phyloP scores from a whole-genome alignment of 2,113 vertebrate species.

The Microcebus ravelobensis region DNA sequence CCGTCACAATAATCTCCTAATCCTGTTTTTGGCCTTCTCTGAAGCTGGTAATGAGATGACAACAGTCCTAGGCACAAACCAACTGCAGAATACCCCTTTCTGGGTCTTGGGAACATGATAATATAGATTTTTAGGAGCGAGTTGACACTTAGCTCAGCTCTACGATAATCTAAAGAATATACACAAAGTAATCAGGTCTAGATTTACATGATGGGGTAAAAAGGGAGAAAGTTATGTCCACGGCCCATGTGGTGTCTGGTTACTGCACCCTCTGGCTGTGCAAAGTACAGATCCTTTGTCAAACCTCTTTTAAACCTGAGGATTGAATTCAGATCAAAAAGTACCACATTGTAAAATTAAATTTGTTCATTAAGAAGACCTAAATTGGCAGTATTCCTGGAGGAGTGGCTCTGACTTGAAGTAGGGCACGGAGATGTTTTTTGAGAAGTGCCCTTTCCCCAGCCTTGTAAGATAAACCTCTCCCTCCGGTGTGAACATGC shows the following conservation, averaged over 20 bases:
- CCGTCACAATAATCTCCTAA: not conserved
- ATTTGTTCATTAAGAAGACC: not conserved
- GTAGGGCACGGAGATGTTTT: not conserved
- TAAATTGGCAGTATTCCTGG: not conserved
- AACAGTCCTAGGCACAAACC: not conserved
- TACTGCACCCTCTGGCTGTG: not conserved
- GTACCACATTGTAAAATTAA: not conserved
- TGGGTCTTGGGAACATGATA: not conserved
- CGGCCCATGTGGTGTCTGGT: not conserved
- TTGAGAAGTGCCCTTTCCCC: not conserved
- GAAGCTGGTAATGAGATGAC: not conserved
- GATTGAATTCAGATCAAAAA: conserved; percentile 8
- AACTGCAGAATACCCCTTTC: not conserved
- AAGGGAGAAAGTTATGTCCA: not conserved
- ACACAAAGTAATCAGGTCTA: not conserved
- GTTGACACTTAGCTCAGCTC: not conserved
- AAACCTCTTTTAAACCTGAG: not conserved
- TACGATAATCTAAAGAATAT: not conserved
- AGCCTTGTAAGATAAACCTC: not conserved
- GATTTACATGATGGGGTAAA: not conserved
- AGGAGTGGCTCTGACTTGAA: not conserved
- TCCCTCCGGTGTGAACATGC: accelerated
- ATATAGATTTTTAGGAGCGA: not conserved
- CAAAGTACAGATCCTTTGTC: not conserved
- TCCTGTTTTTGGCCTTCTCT: not conserved